phyloP scores from a whole-genome alignment of 2,113 vertebrate genomes.

The Bombycilla garrulus region DNA sequence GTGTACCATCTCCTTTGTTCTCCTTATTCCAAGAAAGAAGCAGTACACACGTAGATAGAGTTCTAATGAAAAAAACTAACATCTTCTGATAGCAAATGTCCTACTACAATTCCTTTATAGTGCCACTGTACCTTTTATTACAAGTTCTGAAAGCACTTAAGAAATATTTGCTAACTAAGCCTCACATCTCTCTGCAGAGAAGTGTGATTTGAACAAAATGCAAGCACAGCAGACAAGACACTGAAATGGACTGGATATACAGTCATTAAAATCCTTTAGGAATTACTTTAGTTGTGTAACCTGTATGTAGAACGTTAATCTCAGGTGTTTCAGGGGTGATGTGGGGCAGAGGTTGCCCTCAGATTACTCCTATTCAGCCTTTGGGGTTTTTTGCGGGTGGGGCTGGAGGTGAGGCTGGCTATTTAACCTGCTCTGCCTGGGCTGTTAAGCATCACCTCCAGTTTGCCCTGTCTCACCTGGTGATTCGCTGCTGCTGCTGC shows the following conservation, averaged over 20 bases:
- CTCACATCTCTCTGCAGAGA: background rate
- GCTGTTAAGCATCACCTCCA: background rate
- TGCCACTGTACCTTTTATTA: background rate
- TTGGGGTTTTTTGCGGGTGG: background rate
- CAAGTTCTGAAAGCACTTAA: background rate
- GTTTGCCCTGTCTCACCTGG: background rate
- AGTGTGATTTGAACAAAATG: background rate
- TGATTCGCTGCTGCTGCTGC: background rate
- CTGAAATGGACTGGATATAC: background rate
- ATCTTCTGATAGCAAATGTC: background rate
- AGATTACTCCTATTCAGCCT: background rate
- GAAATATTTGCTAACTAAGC: background rate
- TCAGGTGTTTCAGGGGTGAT: background rate
- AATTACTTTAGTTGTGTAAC: background rate
- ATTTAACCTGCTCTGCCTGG: background rate
- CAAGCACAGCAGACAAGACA: background rate
- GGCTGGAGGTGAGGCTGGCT: background rate
- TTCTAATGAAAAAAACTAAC: background rate
- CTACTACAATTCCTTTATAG: background rate
- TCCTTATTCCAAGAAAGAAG: background rate
- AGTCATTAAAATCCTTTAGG: background rate
- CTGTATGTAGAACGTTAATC: background rate
- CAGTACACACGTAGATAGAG: background rate
- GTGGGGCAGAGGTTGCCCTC: background rate
- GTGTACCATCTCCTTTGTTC: background rate